Evolutionary conservation across 2,888 invertebrate species (phyloP), one percentile per base, ranked within the genome.

Genomic region (Zhengitettix transpicula): DNA sequence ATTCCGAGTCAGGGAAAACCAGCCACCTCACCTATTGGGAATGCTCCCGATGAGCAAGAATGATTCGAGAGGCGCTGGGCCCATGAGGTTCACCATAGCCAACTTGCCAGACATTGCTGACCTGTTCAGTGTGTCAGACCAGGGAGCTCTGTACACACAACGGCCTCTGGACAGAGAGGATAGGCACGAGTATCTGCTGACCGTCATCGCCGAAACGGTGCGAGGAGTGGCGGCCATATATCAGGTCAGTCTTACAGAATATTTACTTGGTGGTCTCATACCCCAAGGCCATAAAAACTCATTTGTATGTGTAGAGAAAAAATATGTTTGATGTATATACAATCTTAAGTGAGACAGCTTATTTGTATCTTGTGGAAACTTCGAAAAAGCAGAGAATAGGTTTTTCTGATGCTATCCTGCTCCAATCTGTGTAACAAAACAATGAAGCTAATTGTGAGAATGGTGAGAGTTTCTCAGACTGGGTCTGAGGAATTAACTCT

Each of bases 81-180:
- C 80, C 64, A 75, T 87, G 52, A 78, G 81, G 64, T 90, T 87
- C 66, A 78, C 87, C 28, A 86, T 90, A 63, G 89, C 89, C 47
- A 89, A 89, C 73, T 87, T 88, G 68, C 84, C 87, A 67, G 90
- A 91, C 70, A 83, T n/a, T 89, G 7, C 83, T 16, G 87, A 89
- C 67, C 82, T 83, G 68, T 88, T 91, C 64, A 82, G 84, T 42
- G 85, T 91, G 44, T 85, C 86, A 9, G 71, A 79, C 65, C 88
- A 89, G 69, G 91, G 91, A 41, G 84, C 86, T 1, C 78, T 91
- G n/a, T 86, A 84, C 70, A 85, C 89, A 0, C 80, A 85, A 58
- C 81, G 80, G 63, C 82, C 86, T 17, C 75, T 91, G 57, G 91
- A 91, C 70, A 78, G 90, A 65, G 91, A 91, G 74, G 78, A 77